phyloP scores from a whole-genome alignment of 2,888 invertebrate species.

The Metallyticus violacea region DNA sequence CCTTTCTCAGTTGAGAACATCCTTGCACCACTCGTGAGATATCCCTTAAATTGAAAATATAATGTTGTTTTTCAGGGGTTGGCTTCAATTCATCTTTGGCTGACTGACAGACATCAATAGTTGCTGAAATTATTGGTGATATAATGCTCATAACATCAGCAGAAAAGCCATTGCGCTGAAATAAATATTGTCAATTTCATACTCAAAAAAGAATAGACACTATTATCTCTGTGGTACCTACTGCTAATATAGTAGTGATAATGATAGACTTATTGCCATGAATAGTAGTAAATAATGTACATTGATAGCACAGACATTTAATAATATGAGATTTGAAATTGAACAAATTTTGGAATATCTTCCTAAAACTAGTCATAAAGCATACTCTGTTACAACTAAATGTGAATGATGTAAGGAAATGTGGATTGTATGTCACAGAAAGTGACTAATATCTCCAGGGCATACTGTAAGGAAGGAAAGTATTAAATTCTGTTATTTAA shows the following conservation, averaged over 20 bases:
- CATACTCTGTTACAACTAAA: too few relatives aligned
- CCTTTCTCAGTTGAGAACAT: background rate
- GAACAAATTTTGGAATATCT: too few relatives aligned
- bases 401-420: too few relatives aligned
- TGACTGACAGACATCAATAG: background rate
- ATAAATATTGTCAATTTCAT: background rate
- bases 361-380: too few relatives aligned
- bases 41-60: background rate
- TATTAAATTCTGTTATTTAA: too few relatives aligned
- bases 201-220: background rate
- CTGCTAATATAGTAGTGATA: background rate
- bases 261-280: background rate
- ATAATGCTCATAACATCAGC: background rate
- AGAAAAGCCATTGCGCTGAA: background rate
- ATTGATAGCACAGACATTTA: too few relatives aligned
- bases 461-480: too few relatives aligned
- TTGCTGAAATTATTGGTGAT: background rate
- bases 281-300: too few relatives aligned
- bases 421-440: too few relatives aligned
- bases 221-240: background rate
- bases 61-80: background rate
- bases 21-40: background rate
- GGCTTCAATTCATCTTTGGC: background rate
- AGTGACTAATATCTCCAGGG: too few relatives aligned
- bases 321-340: too few relatives aligned